A percentile compares a stretch with the other conserved stretches of the same genome.
Evolutionary conservation across 1,140 invertebrate species (phyloP).

Genomic region (Diabrotica undecimpunctata): DNA sequence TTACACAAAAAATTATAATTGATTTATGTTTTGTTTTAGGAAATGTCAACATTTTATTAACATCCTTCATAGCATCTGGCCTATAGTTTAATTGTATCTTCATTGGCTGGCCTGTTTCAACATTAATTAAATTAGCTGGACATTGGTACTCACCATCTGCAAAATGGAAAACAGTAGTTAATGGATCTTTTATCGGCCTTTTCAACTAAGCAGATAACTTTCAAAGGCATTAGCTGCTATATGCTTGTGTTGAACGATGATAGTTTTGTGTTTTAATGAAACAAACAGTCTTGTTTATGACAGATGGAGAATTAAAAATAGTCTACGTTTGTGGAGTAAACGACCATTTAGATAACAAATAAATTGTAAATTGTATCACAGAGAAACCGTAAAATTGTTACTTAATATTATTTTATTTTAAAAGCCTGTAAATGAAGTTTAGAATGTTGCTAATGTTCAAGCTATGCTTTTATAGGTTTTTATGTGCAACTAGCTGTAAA

Average conservation of each 20-base stretch:
- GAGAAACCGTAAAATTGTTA: no score
- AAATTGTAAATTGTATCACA: no score
- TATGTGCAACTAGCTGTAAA: no score
- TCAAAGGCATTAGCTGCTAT: not conserved
- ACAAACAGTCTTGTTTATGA: slow-evolving; percentile 1
- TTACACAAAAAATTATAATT: no score
- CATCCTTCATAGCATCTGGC: slow-evolving; percentile 5
- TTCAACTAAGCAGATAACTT: not conserved
- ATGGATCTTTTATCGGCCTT: slow-evolving; percentile 28
- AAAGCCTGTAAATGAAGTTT: no score
- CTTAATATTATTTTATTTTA: no score
- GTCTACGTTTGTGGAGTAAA: no score
- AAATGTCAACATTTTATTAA: no score
- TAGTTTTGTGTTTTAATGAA: not conserved
- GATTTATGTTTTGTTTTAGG: no score
- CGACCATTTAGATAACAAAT: no score
- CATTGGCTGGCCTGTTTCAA: slow-evolving; percentile 24
- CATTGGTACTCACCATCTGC: slow-evolving; percentile 31
- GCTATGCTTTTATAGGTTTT: no score
- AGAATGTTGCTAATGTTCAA: no score
- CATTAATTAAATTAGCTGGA: slow-evolving; percentile 37
- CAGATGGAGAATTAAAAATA: not conserved
- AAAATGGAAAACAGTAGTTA: slow-evolving; percentile 35
- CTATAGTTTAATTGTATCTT: slow-evolving; percentile 34
- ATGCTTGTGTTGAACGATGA: not conserved